Evolutionary conservation across 1,140 invertebrate species (phyloP).

Genomic region (Aporrectodea caliginosa): DNA sequence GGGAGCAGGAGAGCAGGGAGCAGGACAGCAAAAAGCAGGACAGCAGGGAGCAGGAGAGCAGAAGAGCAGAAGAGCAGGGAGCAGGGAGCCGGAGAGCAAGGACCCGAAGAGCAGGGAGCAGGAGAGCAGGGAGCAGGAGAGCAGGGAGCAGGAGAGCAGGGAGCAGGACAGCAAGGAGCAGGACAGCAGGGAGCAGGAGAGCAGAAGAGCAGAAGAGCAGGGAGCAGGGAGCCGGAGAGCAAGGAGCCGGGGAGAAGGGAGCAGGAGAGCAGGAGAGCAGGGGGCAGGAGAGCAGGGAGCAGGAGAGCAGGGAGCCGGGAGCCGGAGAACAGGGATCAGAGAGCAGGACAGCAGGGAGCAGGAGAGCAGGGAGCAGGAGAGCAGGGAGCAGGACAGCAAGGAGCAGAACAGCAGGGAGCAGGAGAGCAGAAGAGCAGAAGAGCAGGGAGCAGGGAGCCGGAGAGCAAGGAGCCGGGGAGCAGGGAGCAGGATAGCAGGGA

Average conservation of each 20-base stretch:
- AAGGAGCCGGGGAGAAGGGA: conserved; percentile 18
- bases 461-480: conserved; percentile 5
- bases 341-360: neutral
- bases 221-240: neutral
- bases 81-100: no score
- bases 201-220: neutral
- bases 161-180: conserved; percentile 34
- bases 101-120: conserved; percentile 33
- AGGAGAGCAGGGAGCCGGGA: no score
- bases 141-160: conserved; percentile 33
- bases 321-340: neutral
- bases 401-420: neutral
- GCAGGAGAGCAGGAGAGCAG: conserved; percentile 29
- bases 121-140: conserved; percentile 33
- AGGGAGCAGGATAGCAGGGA: neutral
- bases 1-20: neutral
- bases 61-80: neutral
- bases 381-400: conserved; percentile 33
- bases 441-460: conserved; percentile 32
- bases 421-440: conserved; percentile 34
- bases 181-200: conserved; percentile 20
- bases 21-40: conserved; percentile 4
- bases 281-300: neutral
- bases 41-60: conserved; percentile 32
- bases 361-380: neutral